Base-by-base conservation (phyloP, 1,140 invertebrate species). In the Aricia agestis region DNA sequence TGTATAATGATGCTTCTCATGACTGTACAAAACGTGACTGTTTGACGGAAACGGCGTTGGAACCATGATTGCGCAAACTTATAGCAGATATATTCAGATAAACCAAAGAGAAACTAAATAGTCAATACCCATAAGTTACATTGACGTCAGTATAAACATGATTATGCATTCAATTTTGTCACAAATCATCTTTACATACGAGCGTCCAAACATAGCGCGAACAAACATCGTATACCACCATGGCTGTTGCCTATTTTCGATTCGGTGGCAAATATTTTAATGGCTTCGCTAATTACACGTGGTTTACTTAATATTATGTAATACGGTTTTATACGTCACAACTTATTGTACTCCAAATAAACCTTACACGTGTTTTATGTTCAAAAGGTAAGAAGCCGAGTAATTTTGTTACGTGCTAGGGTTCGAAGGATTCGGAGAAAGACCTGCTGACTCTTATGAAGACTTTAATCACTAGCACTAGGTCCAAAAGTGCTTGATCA, bases 81-180 rank as follows among this genome's bases (percentile, higher is more conserved):
- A 36, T 36, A 36, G 36, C 36, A 52, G 45, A 15, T 52, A 15
- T 52, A 25, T 25, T 25, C 25, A 52, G 45, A 63, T 63, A 11
- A 9, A 63, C 18, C 59, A 19, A 63, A 63, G 59, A 63, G 59
- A 63, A 63, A 63, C 19, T 25, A 25, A 63, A 1, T 52, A 52
- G 45, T 52, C 45, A 52, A 52, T 52, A 52, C 11, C 13, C 0
- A 52, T 42, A 4, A 42, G 11, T 7, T 59, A 59, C 58, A 19
- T 63, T 19, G 59, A 25, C 18, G 59, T 18, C 77, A 77, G 74
- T 65, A 69, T 67, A 73, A 76, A 70, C 74, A 73, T 73, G 74
- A 76, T 76, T 76, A 58, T 31, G 68, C 70, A 72, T 71, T 63
- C 59, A 63, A 63, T 63, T 63, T 73, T 63, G 19, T 63, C 59